Base-by-base conservation (phyloP, 2,888 invertebrate species). In the Plebejus anna region DNA sequence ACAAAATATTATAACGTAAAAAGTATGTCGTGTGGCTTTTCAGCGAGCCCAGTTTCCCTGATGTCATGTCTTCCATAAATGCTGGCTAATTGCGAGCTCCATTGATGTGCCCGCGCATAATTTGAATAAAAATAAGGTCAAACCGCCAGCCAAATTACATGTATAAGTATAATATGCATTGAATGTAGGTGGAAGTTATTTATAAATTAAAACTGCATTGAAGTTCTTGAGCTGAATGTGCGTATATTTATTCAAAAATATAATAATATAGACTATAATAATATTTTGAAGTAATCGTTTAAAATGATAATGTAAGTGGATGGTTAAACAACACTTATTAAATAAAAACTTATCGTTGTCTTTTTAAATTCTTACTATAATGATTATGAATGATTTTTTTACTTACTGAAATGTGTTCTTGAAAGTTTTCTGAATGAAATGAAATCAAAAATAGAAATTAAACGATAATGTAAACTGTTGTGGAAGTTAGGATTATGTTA, bases 81-180 rank as follows among this genome's bases (percentile, higher is more conserved):
- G 57, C 75, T 38, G 32, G 75, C 61, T 75, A 75, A 75, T 75
- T 75, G 59, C 22, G 28, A 38, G 75, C 16, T 22, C 75, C 59
- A 75, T 75, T 75, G 75, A 59, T 38, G 57, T 75, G 75, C 61
- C 38, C 36, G 42, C 57, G 55, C 75, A 75, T 75, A 75, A 75
- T 59, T 75, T 75, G 57, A 75, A 75, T 75, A 75, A 75, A 75
- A 75, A 75, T 61, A 61, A 61, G 61, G 75, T 36, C 75, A 59
- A 59, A n/a, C 47, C 6, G 73, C 47, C 13, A 28, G 73, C 55
- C 55, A 73, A 73, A 73, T 73, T 73, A 55, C 55, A 73, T 28
- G 51, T 11, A 51, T 73, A 22, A 22, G 73, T 7, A 42, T 71
- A 42, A 9, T 71, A 42, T 22, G 22, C 42, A 42, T 38, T 71